These are phyloP conservation scores for Drosophila pseudoananassae DNA, from an alignment of 1,140 invertebrate genomes.

Conservation along the genomic window DNA sequence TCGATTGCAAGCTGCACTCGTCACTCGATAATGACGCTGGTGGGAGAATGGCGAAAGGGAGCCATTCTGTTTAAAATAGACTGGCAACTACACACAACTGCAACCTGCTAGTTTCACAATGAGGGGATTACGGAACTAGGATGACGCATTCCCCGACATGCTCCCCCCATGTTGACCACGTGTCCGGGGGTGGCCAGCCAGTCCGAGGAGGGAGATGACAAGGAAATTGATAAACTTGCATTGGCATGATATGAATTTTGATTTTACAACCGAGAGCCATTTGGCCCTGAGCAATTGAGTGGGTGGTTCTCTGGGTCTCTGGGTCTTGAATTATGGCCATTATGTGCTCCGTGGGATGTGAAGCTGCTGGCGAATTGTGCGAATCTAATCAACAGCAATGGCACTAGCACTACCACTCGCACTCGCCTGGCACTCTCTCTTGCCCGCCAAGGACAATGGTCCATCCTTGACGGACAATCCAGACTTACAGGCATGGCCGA, in stretches of 20 bases:
- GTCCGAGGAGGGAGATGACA: background rate
- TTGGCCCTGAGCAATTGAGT: slow-evolving; percentile 17
- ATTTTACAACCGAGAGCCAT: slow-evolving; percentile 39
- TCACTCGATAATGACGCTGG: slow-evolving; percentile 11
- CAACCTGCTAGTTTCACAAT: slow-evolving; percentile 23
- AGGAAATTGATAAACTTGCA: slow-evolving; percentile 53
- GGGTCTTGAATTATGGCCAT: slow-evolving; percentile 29
- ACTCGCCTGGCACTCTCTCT: too few relatives aligned
- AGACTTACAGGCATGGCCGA: slow-evolving; percentile 26
- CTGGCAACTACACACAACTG: slow-evolving; percentile 4
- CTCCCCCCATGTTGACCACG: slow-evolving; percentile 37
- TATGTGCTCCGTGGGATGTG: slow-evolving; percentile 20
- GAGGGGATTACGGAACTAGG: slow-evolving; percentile 10
- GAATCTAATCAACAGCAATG: slow-evolving; percentile 49
- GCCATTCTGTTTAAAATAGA: slow-evolving; percentile 14
- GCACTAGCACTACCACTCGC: background rate
- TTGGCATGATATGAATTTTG: slow-evolving; percentile 58
- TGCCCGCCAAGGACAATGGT: slow-evolving; percentile 12
- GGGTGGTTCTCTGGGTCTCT: too few relatives aligned
- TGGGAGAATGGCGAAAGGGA: slow-evolving; percentile 3
- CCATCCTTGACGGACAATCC: slow-evolving; percentile 28
- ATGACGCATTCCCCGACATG: slow-evolving; percentile 45
- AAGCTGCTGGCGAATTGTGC: slow-evolving; percentile 10
- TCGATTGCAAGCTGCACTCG: slow-evolving; percentile 22
- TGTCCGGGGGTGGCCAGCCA: slow-evolving; percentile 3